A percentile compares a stretch with the other conserved stretches of the same genome.
phyloP scores from a whole-genome alignment of 2,888 invertebrate genomes.

The Oscheius myriophilus region DNA sequence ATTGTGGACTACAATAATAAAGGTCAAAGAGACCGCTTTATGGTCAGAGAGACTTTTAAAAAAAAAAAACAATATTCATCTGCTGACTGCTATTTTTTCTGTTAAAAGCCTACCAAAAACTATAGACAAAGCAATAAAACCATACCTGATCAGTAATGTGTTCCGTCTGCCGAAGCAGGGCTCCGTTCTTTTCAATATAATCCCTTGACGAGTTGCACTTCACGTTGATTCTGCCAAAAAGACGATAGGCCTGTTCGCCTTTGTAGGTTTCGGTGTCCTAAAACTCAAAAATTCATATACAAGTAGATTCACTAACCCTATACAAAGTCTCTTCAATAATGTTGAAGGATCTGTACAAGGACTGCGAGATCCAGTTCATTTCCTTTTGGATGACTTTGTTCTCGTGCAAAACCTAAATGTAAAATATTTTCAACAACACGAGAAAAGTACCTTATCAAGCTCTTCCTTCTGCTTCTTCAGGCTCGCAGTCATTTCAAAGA shows the following conservation, averaged over 20 bases:
- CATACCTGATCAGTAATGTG: slow-evolving; percentile 23
- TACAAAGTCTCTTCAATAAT: slow-evolving; percentile 29
- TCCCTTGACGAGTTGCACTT: slow-evolving; percentile 6
- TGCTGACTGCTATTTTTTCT: no score
- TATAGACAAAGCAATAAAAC: no score
- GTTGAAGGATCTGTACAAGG: slow-evolving; percentile 23
- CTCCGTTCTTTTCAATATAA: slow-evolving; percentile 28
- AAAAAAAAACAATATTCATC: no score
- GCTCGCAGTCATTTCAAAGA: slow-evolving; percentile 28
- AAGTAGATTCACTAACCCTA: slow-evolving; percentile 2
- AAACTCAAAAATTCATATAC: slow-evolving; percentile 13
- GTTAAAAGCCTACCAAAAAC: no score
- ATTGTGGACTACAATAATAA: no score
- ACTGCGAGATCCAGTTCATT: slow-evolving; percentile 27
- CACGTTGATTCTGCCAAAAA: slow-evolving; percentile 24
- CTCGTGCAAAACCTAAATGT: slow-evolving; percentile 22
- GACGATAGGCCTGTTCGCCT: slow-evolving; percentile 27
- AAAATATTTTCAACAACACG: not conserved
- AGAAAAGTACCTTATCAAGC: slow-evolving; percentile 22
- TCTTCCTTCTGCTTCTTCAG: slow-evolving; percentile 25
- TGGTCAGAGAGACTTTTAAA: no score
- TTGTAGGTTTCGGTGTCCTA: slow-evolving; percentile 28
- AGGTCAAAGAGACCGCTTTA: no score
- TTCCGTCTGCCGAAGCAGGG: slow-evolving; percentile 9
- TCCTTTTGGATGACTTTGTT: slow-evolving; percentile 18